Percentiles rank a stretch among this genome's conserved stretches.
These are phyloP conservation scores for Centropyge bicolor DNA, from an alignment of 2,797 vertebrate genomes.

Conservation along the genomic window DNA sequence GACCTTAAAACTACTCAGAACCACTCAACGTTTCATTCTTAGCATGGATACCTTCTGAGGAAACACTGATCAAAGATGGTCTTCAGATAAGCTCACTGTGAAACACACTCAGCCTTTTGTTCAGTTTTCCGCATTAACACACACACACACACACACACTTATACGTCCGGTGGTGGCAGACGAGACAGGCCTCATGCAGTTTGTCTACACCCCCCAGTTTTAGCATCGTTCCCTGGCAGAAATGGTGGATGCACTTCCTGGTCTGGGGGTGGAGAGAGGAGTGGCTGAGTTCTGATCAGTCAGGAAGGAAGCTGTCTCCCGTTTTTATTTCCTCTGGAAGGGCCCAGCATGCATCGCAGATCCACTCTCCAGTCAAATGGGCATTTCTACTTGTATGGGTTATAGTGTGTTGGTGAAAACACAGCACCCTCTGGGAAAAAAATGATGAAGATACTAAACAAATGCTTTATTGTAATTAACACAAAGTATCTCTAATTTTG, in stretches of 20 bases:
- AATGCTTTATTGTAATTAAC: not conserved
- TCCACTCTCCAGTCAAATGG: slow-evolving; percentile 20
- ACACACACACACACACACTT: slow-evolving; percentile 24
- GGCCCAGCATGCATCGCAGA: slow-evolving; percentile 67
- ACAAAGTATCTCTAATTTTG: too few relatives aligned
- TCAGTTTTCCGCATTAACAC: slow-evolving; percentile 39
- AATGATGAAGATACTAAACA: too few relatives aligned
- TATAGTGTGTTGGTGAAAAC: slow-evolving; percentile 28
- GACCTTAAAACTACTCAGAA: too few relatives aligned
- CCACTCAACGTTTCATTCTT: too few relatives aligned
- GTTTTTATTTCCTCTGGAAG: slow-evolving; percentile 92
- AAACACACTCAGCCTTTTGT: slow-evolving; percentile 61
- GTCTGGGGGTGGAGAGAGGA: slow-evolving; percentile 53
- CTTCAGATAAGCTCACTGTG: slow-evolving; percentile 28
- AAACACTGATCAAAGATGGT: slow-evolving; percentile 63
- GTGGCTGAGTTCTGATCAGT: slow-evolving; percentile 80
- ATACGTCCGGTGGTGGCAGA: slow-evolving; percentile 40
- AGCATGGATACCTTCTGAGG: slow-evolving; percentile 49
- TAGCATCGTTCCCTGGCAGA: slow-evolving; percentile 23
- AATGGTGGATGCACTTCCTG: slow-evolving; percentile 46
- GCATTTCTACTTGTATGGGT: slow-evolving; percentile 26
- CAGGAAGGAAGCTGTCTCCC: slow-evolving; percentile 96
- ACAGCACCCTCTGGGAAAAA: slow-evolving; percentile 52
- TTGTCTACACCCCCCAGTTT: slow-evolving; percentile 4
- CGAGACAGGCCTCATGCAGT: slow-evolving; percentile 26